These are phyloP conservation scores for Lerista edwardsae DNA, from an alignment of 2,797 vertebrate genomes.

Conservation along the genomic window DNA sequence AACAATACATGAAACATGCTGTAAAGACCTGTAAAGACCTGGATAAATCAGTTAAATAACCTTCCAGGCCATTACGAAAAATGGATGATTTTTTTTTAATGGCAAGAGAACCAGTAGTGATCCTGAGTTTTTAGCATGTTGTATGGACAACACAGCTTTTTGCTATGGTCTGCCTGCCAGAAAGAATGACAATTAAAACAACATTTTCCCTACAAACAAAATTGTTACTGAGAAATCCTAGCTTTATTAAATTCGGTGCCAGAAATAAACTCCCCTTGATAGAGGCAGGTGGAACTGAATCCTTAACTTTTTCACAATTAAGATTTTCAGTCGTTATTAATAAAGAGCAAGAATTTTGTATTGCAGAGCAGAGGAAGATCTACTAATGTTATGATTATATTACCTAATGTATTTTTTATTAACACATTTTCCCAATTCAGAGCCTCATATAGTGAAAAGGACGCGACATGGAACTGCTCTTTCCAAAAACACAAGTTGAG, in stretches of 20 bases:
- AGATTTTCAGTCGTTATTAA: not conserved
- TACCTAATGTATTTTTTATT: not conserved
- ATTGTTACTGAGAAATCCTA: conserved; percentile 1
- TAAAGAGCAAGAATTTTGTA: not conserved
- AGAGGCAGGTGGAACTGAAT: conserved; percentile 13
- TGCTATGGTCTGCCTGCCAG: not conserved
- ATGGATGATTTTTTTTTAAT: not conserved
- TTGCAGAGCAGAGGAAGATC: not conserved
- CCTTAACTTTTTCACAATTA: conserved; percentile 15
- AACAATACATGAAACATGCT: too few species aligned
- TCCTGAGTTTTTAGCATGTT: not conserved
- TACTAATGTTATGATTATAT: not conserved
- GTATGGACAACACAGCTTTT: not conserved
- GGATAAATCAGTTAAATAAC: not conserved
- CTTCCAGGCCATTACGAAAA: not conserved
- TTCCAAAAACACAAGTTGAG: not conserved
- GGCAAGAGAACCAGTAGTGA: not conserved
- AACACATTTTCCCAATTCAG: not conserved
- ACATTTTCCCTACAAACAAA: not conserved
- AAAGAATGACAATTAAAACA: conserved; percentile 3
- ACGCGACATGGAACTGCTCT: not conserved
- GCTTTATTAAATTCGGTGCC: conserved; percentile 14
- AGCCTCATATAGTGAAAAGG: not conserved
- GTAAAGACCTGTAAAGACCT: too few species aligned
- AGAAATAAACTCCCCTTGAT: conserved; percentile 16